These are phyloP conservation scores for Rotaria magnacalcarata DNA, from an alignment of 2,888 invertebrate species.

Conservation along the genomic window DNA sequence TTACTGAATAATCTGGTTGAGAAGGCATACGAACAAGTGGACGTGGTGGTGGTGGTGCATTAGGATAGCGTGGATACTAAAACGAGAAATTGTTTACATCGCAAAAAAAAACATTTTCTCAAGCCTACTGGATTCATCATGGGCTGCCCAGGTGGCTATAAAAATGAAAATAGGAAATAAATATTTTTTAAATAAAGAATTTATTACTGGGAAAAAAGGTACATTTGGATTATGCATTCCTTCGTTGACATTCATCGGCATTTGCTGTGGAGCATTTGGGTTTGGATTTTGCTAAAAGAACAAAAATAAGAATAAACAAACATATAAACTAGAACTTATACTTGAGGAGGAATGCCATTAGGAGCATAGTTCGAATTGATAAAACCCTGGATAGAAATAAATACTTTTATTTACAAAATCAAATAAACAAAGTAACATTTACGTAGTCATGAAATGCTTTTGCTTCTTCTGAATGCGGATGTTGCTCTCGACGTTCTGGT, in stretches of 20 bases:
- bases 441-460: slow-evolving; percentile 99
- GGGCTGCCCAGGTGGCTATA: background rate
- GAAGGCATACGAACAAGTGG: background rate
- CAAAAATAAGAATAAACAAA: background rate
- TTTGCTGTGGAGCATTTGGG: background rate
- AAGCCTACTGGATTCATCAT: background rate
- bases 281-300: background rate
- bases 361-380: background rate
- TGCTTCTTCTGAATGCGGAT: slow-evolving; percentile 97
- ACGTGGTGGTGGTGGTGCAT: background rate
- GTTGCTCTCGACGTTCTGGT: slow-evolving; percentile 92
- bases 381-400: background rate
- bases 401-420: background rate
- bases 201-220: background rate
- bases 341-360: slow-evolving; percentile 33
- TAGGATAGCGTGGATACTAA: slow-evolving; percentile 24
- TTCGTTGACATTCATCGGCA: slow-evolving; percentile 2
- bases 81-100: background rate
- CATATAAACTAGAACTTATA: background rate
- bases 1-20: slow-evolving; percentile 21
- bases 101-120: background rate
- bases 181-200: background rate
- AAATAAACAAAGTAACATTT: slow-evolving; percentile 57
- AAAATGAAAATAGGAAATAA: background rate
- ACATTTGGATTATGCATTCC: slow-evolving; percentile 16